phyloP scores from a whole-genome alignment of 2,797 vertebrate species.

The Toxotes lorentzi region DNA sequence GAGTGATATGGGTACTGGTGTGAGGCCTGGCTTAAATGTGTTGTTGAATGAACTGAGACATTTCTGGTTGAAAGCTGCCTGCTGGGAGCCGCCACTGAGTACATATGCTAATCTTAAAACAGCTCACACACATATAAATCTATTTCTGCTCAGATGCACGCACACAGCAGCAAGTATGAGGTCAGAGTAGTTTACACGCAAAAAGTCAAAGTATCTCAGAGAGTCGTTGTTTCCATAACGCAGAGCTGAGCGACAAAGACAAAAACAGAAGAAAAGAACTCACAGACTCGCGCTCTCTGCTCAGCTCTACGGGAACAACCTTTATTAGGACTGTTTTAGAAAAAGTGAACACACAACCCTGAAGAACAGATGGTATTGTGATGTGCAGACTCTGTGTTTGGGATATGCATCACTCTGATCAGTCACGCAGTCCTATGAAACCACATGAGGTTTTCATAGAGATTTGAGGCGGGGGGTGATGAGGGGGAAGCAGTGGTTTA shows the following conservation, averaged over 20 bases:
- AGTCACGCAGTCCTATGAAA: constrained; percentile 46
- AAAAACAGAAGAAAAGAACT: constrained; percentile 13
- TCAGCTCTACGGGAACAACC: constrained; percentile 15
- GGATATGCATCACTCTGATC: constrained; percentile 54
- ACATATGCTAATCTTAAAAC: constrained; percentile 61
- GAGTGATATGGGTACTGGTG: constrained; percentile 48
- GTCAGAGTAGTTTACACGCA: constrained; percentile 36
- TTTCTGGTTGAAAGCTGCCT: constrained; percentile 54
- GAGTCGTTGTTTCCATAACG: not conserved
- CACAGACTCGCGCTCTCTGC: not conserved
- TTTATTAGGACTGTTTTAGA: constrained; percentile 16
- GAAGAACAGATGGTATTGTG: constrained; percentile 66
- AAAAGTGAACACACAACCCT: constrained; percentile 19
- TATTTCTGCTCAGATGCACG: constrained; percentile 19
- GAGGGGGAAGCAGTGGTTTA: constrained; percentile 11
- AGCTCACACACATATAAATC: constrained; percentile 26
- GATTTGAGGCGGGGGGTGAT: constrained; percentile 23
- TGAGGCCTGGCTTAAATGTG: constrained; percentile 44
- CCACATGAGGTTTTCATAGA: constrained; percentile 53
- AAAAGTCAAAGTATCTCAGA: constrained; percentile 52
- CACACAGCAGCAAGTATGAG: constrained; percentile 22
- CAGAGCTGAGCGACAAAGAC: constrained; percentile 26
- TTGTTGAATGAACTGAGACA: constrained; percentile 46
- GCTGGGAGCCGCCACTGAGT: constrained; percentile 36
- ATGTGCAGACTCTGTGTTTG: constrained; percentile 61